phyloP scores from a whole-genome alignment of 2,113 vertebrate genomes.

The Clinocottus analis region DNA sequence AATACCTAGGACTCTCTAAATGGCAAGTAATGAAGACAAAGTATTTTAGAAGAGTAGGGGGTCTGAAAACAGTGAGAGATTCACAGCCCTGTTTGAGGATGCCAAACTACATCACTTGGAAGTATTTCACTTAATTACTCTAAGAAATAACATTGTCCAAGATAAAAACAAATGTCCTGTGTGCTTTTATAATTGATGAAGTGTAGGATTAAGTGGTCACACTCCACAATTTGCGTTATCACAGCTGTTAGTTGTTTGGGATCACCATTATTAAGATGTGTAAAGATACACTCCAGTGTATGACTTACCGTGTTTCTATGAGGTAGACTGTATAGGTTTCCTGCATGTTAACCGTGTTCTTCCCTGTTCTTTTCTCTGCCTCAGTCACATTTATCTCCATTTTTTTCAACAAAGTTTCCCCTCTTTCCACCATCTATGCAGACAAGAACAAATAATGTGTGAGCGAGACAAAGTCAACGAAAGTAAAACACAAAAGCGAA shows the following conservation, averaged over 20 bases:
- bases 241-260: not conserved
- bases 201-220: not conserved
- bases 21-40: not conserved
- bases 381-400: constrained; percentile 93
- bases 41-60: not conserved
- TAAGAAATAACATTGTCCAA: not conserved
- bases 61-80: not conserved
- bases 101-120: not conserved
- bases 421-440: constrained; percentile 87
- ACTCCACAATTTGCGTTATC: not conserved
- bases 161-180: not conserved
- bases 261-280: not conserved
- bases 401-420: constrained; percentile 85
- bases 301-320: constrained; percentile 89
- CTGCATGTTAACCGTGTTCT: constrained; percentile 92
- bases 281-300: not conserved
- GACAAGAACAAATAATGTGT: not conserved
- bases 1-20: not conserved
- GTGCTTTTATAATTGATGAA: not conserved
- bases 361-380: constrained; percentile 93
- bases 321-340: constrained; percentile 96
- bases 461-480: not conserved
- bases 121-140: not conserved
- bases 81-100: not conserved
- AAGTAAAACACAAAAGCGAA: not conserved